Conservation (phyloP, 2,113 vertebrate genomes). For the Gadus chalcogrammus region DNA sequence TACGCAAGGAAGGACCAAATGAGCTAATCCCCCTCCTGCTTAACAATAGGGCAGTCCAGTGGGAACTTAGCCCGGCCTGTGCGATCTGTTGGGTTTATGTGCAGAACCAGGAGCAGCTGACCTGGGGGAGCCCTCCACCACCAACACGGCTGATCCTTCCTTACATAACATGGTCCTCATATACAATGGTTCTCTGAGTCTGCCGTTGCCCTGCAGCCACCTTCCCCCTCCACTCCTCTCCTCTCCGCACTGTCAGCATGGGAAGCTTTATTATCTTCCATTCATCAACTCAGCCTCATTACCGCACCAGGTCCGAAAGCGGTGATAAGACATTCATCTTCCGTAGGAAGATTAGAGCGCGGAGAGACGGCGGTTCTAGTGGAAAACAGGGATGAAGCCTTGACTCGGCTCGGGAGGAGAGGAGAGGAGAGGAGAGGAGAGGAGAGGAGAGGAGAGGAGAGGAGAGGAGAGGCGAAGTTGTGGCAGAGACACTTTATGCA, state of each 20-base stretch:
- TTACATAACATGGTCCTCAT: neutral
- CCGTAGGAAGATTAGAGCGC: neutral
- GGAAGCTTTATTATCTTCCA: neutral
- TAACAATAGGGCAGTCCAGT: neutral
- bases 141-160: neutral
- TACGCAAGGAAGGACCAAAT: too few relatives aligned
- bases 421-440: too few relatives aligned
- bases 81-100: too few relatives aligned
- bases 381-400: too few relatives aligned
- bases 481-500: too few relatives aligned
- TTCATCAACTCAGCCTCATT: slow-evolving; percentile 23
- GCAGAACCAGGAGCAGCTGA: slow-evolving; percentile 10
- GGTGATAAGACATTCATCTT: slow-evolving; percentile 14
- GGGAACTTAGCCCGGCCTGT: neutral
- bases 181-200: too few relatives aligned
- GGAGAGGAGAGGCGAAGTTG: too few relatives aligned
- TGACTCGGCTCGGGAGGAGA: too few relatives aligned
- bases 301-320: slow-evolving; percentile 5
- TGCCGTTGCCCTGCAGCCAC: too few relatives aligned
- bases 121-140: neutral
- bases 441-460: too few relatives aligned
- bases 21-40: neutral
- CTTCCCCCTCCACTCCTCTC: too few relatives aligned
- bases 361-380: too few relatives aligned
- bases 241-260: neutral